Evolutionary conservation across 2,113 vertebrate genomes (phyloP), one percentile per base, ranked within the genome.

Genomic region (Cyanoramphus novaezelandiae): DNA sequence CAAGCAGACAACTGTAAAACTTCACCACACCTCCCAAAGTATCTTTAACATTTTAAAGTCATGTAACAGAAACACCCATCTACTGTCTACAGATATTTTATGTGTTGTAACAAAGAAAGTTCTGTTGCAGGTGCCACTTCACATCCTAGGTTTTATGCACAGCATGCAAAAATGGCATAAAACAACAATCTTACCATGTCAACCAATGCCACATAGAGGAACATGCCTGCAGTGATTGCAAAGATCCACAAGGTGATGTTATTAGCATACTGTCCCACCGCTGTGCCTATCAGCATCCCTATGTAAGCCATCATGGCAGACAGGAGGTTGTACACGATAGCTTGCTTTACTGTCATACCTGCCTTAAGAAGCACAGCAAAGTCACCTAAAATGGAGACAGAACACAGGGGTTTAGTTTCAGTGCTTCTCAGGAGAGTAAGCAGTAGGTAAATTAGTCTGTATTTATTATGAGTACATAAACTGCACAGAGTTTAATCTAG

Each of bases 191-290:
- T 98, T 96, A 99, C 99, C 99, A 99, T 99, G 93, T 99, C 99
- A 82, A 99, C 99, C 97, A 99, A 91, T 13, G 99, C 99, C 87
- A 99, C 99, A 1, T 99, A 99, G 44, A 99, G 99, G 97, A 99
- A 99, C 99, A 99, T 99, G 97, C 99, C 99, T 14, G 99, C 99
- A 2, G 99, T 99, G 97, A 99, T 12, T 4, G 99, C 99, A 37
- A 99, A 99, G 97, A 99, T 99, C 99, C 99, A 99, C 89, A 98
- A 98, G 55, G 99, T 99, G 97, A 99, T 98, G 90, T 98, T 99
- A 94, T 99, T 99, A 11, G 99, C 98, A 44, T 99, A 99, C 96
- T 99, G 99, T n/a, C 99, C 99, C 86, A 99, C 99, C 0, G 99
- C 99, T 0, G 98, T 99, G 97, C 99, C 99, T 17, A 99, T 99